Conservation (phyloP, 2,113 vertebrate species). For the Forbesichthys papilliferus region DNA sequence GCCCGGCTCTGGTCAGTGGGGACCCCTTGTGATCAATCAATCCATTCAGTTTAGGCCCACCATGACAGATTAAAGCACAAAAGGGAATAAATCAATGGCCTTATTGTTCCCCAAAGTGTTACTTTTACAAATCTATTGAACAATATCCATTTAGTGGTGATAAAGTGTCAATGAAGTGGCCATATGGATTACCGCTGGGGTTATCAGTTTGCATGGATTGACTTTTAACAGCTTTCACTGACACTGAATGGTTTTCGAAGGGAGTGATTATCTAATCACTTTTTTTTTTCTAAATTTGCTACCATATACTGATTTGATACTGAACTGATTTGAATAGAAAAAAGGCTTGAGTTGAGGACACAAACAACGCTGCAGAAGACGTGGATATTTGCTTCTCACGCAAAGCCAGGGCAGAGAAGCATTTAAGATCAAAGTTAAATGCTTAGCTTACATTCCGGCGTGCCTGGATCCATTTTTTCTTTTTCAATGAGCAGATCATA, state of each 20-base stretch:
- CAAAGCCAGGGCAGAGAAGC: conserved; percentile 41
- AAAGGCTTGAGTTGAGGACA: conserved; percentile 14
- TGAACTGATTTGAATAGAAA: conserved; percentile 5
- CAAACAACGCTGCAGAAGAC: conserved; percentile 14
- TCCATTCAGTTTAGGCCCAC: conserved; percentile 74
- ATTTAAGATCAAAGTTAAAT: conserved; percentile 64
- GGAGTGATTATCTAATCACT: background rate
- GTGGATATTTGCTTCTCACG: conserved; percentile 48
- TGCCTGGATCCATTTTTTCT: conserved; percentile 6
- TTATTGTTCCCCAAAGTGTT: conserved; percentile 83
- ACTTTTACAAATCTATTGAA: conserved; percentile 79
- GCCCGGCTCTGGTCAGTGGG: conserved; percentile 72
- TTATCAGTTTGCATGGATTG: conserved; percentile 44
- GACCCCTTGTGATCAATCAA: conserved; percentile 78
- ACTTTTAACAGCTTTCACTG: background rate
- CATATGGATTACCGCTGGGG: conserved; percentile 74
- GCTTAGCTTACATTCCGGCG: conserved; percentile 55
- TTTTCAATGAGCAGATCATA: conserved; percentile 31
- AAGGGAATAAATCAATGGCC: conserved; percentile 87
- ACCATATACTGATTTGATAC: background rate
- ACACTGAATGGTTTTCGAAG: background rate
- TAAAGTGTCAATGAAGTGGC: conserved; percentile 80
- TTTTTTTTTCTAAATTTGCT: background rate
- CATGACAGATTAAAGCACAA: conserved; percentile 76
- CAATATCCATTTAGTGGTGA: conserved; percentile 75